Evolutionary conservation across 1,140 invertebrate species (phyloP), one percentile per base, ranked within the genome.

Genomic region (Antheraea pernyi): DNA sequence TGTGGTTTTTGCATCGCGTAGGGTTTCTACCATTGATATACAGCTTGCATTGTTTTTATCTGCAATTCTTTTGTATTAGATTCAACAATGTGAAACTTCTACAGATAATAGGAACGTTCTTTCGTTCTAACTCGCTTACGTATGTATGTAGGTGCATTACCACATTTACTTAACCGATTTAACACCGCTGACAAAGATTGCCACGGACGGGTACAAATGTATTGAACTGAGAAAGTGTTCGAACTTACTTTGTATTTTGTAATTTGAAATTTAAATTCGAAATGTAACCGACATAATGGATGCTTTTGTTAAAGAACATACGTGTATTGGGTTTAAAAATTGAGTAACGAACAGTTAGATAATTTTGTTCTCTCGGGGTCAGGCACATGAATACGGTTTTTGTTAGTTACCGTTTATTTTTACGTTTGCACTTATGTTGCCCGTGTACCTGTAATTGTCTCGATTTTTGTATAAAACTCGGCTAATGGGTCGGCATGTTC

Each of bases 291-390:
- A 68, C 42, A 75, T 78, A 78, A 80, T 80, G 61, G 69, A 67
- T 65, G 74, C 71, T 71, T 84, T 80, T 81, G 78, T 84, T 69
- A 70, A 69, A 68, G 65, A 60, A 65, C 68, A 73, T 53, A 72
- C 77, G 74, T 77, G 74, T 75, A 62, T 69, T 75, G 75, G 66
- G 72, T 77, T 71, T 75, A 64, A 76, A 80, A 84, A 80, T 82
- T 76, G 73, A 76, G 76, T 70, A 71, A 77, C 72, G 70, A 79
- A 83, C 83, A 84, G 83, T 81, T 84, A 82, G 75, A 76, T 80
- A 81, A 84, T 82, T 82, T 78, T 62, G 68, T 75, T 74, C 73
- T 73, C 65, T 30, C 22, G 4, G 75, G 61, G 80, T 73, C 77
- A 76, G 77, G 71, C 73, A 69, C 72, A 74, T 78, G 74, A 72